Conservation (phyloP, 2,888 invertebrate genomes). For the Omphaloscelis lunosa region DNA sequence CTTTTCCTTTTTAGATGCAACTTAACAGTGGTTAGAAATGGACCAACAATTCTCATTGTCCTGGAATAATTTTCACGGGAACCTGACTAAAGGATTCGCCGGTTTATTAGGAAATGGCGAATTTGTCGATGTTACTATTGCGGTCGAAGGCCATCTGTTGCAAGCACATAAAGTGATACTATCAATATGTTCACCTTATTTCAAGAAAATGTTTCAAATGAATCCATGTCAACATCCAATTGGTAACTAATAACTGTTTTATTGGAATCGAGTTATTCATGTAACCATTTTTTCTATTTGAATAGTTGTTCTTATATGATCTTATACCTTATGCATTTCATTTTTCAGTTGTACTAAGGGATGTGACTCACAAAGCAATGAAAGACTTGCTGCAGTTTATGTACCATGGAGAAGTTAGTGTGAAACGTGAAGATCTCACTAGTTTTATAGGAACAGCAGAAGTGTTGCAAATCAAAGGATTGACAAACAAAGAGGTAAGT, state of each 20-base stretch:
- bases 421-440: conserved; percentile 93
- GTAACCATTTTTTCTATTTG: conserved; percentile 16
- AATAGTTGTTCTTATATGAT: not conserved
- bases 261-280: conserved; percentile 31
- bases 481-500: conserved; percentile 91
- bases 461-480: conserved; percentile 93
- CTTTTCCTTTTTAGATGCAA: conserved; percentile 75
- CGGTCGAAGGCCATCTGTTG: conserved; percentile 92
- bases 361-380: conserved; percentile 93
- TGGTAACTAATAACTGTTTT: conserved; percentile 77
- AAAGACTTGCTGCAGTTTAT: conserved; percentile 94
- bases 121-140: conserved; percentile 92
- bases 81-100: conserved; percentile 92
- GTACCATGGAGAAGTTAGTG: conserved; percentile 94
- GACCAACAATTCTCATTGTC: conserved; percentile 93
- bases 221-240: conserved; percentile 93
- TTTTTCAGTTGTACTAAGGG: conserved; percentile 92
- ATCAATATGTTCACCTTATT: conserved; percentile 93
- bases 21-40: conserved; percentile 86
- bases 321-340: conserved; percentile 17
- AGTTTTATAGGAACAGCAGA: conserved; percentile 94
- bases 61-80: conserved; percentile 94
- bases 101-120: conserved; percentile 91
- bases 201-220: conserved; percentile 92
- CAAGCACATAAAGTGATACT: conserved; percentile 93